phyloP scores from a whole-genome alignment of 2,797 vertebrate species.

The Furcifer pardalis region DNA sequence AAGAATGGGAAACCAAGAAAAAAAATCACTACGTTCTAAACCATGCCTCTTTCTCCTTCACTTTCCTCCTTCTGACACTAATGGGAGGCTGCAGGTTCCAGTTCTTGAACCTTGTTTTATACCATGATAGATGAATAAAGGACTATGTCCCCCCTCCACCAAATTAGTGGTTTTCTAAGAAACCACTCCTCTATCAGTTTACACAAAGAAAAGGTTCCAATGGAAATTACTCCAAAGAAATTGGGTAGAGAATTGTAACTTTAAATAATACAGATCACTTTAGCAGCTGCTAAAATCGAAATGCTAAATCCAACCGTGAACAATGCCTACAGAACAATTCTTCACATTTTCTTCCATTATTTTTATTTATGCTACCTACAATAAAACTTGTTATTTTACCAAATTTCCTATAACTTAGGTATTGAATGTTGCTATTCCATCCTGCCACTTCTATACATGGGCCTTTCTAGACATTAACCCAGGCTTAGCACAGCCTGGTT shows the following conservation, averaged over 20 bases:
- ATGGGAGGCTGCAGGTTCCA: neutral
- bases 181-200: neutral
- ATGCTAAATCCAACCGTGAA: neutral
- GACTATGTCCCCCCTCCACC: too few species aligned
- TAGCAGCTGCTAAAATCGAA: neutral
- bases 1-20: too few species aligned
- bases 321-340: neutral
- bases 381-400: neutral
- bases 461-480: too few species aligned
- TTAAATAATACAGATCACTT: neutral
- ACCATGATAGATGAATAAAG: neutral
- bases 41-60: neutral
- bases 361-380: neutral
- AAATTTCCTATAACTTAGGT: neutral
- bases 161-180: neutral
- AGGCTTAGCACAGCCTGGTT: too few species aligned
- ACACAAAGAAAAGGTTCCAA: neutral
- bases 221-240: neutral
- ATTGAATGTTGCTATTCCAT: neutral
- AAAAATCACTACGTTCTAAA: neutral
- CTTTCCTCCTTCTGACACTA: neutral
- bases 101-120: neutral
- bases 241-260: neutral
- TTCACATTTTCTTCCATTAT: neutral
- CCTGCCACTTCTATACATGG: too few species aligned